Base-by-base conservation (phyloP, 2,113 vertebrate species). In the Daubentonia madagascariensis region DNA sequence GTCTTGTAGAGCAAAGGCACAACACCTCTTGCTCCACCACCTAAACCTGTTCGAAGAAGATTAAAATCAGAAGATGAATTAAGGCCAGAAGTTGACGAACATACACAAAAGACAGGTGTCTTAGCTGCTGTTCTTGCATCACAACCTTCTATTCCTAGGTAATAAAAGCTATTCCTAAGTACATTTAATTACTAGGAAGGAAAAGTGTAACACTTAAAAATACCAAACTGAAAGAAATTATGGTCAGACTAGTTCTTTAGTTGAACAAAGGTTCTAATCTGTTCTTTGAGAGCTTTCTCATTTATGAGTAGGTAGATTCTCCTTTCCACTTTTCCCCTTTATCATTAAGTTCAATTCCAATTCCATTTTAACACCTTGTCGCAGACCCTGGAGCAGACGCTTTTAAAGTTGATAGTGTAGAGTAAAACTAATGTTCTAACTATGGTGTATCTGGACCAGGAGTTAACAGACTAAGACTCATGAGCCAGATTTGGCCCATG, bases 21-120 rank as follows among this genome's bases (percentile, higher is more conserved):
- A 35, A 99, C 99, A 35, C 99, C 99, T 9, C 98, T 99, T 97
- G 99, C 99, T 96, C 99, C 99, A 92, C 99, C 99, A 61, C 99
- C 99, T 88, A 99, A 99, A 98, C 99, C 99, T 76, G 98, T 99
- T 81, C 99, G 99, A 78, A 99, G 99, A 97, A 99, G 99, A 98
- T 99, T 99, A 98, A 99, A 99, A 98, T 99, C 99, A 16, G 99
- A 99, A 98, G 99, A 99, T 96, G 99, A 99, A 96, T 99, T 99
- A 35, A 99, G 99, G 97, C 99, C 99, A 6, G 99, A 99, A 97
- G 98, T 98, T 40, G 99, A 99, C 98, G 99, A 99, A 65, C 99
- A 99, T 92, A 98, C 99, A 6, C 99, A 99, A 98, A 99, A 99
- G 98, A 98, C 99, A 92, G 99, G 98, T 97, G 98, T 99, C 97